phyloP scores from a whole-genome alignment of 1,140 invertebrate genomes.

The Carposina sasakii region DNA sequence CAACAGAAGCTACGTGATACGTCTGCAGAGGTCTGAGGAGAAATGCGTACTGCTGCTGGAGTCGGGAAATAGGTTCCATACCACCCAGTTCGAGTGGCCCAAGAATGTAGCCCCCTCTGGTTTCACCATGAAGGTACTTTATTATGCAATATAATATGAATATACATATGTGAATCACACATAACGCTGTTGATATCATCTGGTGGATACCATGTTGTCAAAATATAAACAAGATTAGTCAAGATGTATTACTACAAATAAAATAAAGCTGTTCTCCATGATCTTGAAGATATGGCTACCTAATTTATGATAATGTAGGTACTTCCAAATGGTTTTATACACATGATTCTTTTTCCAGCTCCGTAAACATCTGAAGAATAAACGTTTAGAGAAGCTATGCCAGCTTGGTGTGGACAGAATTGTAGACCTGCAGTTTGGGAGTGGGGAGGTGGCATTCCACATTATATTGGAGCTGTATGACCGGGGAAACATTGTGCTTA shows the following conservation, averaged over 20 bases:
- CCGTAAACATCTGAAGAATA: slow-evolving; percentile 97
- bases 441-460: slow-evolving; percentile 95
- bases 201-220: too few species aligned
- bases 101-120: slow-evolving; percentile 96
- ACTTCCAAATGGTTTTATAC: too few species aligned
- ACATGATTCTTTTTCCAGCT: slow-evolving; percentile 75
- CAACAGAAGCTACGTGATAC: slow-evolving; percentile 96
- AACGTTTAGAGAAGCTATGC: slow-evolving; percentile 89
- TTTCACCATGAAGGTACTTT: slow-evolving; percentile 95
- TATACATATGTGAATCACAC: too few species aligned
- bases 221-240: too few species aligned
- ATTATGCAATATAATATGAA: neutral
- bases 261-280: too few species aligned
- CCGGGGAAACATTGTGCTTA: slow-evolving; percentile 96
- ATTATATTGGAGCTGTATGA: slow-evolving; percentile 98
- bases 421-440: slow-evolving; percentile 95
- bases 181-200: too few species aligned
- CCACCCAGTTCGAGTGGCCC: slow-evolving; percentile 97
- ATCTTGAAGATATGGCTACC: too few species aligned
- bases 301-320: too few species aligned
- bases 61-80: slow-evolving; percentile 95
- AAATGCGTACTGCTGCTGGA: slow-evolving; percentile 94
- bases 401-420: slow-evolving; percentile 93
- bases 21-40: slow-evolving; percentile 85
- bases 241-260: too few species aligned